Evolutionary conservation across 2,888 invertebrate genomes (phyloP).

Genomic region (Rhagium mordax): DNA sequence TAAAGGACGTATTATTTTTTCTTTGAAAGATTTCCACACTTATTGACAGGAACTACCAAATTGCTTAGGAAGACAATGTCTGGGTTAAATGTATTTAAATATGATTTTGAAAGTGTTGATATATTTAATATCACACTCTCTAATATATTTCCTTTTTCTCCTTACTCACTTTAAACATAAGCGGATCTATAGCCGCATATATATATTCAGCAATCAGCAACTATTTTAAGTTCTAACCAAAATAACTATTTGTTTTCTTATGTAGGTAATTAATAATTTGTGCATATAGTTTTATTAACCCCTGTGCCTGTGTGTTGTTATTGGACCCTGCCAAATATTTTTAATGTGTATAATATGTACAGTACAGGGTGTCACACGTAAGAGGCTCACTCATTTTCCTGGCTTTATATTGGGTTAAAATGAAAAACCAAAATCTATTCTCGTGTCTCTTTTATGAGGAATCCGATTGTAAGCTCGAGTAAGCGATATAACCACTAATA

Average conservation of each 20-base stretch:
- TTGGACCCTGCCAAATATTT: not conserved
- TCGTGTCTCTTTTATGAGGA: no score
- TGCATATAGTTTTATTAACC: slow-evolving; percentile 29
- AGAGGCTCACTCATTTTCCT: no score
- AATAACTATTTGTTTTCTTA: slow-evolving; percentile 15
- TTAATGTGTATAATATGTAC: slow-evolving; percentile 4
- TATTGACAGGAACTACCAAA: not conserved
- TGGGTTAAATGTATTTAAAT: not conserved
- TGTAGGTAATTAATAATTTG: slow-evolving; percentile 5
- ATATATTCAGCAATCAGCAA: slow-evolving; percentile 49
- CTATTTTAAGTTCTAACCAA: slow-evolving; percentile 3
- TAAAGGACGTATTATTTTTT: not conserved
- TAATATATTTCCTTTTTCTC: slow-evolving; percentile 63
- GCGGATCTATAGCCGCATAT: slow-evolving; percentile 67
- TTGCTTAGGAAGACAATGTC: not conserved
- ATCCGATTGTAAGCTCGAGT: no score
- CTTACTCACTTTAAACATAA: slow-evolving; percentile 64
- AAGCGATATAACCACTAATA: no score
- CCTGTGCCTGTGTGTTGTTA: slow-evolving; percentile 48
- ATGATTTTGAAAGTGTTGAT: slow-evolving; percentile 7
- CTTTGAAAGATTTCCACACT: not conserved
- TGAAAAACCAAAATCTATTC: no score
- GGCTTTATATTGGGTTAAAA: no score
- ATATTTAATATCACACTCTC: slow-evolving; percentile 49
- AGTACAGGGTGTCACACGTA: no score